Percentiles rank a stretch among this genome's conserved stretches.
Evolutionary conservation across 92 coral and sea anemone genomes (phyloP).

Genomic region (Palythoa caribaeorum): DNA sequence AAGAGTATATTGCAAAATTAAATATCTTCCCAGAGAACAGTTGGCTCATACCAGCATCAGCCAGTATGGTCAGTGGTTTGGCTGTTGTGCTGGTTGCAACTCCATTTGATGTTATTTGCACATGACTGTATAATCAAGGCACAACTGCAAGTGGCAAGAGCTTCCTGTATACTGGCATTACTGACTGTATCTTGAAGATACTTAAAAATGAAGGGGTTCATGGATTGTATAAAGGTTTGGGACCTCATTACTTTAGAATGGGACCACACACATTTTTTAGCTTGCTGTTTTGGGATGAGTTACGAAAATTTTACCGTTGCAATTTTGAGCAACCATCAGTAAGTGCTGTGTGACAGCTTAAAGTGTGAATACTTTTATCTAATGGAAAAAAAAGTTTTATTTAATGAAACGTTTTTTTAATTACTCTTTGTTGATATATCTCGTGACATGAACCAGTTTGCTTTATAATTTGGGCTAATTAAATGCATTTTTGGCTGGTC

Average conservation of each 20-base stretch:
- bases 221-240: conserved; percentile 95
- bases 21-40: conserved; percentile 74
- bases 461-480: too few species aligned
- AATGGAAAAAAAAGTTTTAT: too few species aligned
- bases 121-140: conserved; percentile 95
- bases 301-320: conserved; percentile 65
- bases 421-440: too few species aligned
- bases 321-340: conserved; percentile 26
- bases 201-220: conserved; percentile 87
- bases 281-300: conserved; percentile 92
- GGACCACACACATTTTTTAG: conserved; percentile 96
- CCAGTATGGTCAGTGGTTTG: conserved; percentile 93
- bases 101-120: conserved; percentile 95
- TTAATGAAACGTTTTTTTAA: too few species aligned
- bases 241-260: conserved; percentile 96
- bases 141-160: conserved; percentile 78
- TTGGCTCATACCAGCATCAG: conserved; percentile 85
- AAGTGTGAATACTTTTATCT: too few species aligned
- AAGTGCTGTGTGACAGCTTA: neutral
- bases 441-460: too few species aligned
- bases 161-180: conserved; percentile 79
- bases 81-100: conserved; percentile 93
- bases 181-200: conserved; percentile 88
- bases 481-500: too few species aligned
- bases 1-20: conserved; percentile 65